Conservation (phyloP, 2,797 vertebrate genomes). For the Lepilemur ruficaudatus region DNA sequence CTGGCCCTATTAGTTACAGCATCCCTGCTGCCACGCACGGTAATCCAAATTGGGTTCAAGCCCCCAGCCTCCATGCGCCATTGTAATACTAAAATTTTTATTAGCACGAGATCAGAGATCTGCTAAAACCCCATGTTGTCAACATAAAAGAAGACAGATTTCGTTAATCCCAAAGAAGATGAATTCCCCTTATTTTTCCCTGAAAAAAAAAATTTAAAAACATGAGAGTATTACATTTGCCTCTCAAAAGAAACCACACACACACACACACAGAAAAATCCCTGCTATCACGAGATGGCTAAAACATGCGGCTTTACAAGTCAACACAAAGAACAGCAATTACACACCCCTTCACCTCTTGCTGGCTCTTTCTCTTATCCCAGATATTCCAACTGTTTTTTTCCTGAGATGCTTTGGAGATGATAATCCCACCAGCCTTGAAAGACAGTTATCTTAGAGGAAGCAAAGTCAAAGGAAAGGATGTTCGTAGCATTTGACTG, state of each 20-base stretch:
- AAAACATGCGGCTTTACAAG: constrained; percentile 62
- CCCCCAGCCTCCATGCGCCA: constrained; percentile 53
- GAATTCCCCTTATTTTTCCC: constrained; percentile 69
- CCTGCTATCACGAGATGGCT: constrained; percentile 74
- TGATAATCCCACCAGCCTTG: not conserved
- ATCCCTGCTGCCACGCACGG: not conserved
- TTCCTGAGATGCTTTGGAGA: not conserved
- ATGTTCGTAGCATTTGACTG: not conserved
- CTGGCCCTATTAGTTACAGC: not conserved
- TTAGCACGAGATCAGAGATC: constrained; percentile 75
- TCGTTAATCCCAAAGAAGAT: constrained; percentile 81
- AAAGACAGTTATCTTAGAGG: not conserved
- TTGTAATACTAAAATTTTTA: constrained; percentile 74
- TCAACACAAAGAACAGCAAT: constrained; percentile 76
- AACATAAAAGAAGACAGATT: constrained; percentile 80
- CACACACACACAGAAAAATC: constrained; percentile 32
- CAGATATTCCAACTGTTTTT: constrained; percentile 35
- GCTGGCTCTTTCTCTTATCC: constrained; percentile 47
- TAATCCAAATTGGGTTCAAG: constrained; percentile 81
- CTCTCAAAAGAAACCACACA: constrained; percentile 18
- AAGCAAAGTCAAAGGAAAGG: not conserved
- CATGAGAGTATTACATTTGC: constrained; percentile 41
- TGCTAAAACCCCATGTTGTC: constrained; percentile 76
- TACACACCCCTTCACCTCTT: constrained; percentile 66
- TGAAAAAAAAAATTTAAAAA: constrained; percentile 66